phyloP scores from a whole-genome alignment of 2,888 invertebrate species.

The Caenorhabditis sp. region DNA sequence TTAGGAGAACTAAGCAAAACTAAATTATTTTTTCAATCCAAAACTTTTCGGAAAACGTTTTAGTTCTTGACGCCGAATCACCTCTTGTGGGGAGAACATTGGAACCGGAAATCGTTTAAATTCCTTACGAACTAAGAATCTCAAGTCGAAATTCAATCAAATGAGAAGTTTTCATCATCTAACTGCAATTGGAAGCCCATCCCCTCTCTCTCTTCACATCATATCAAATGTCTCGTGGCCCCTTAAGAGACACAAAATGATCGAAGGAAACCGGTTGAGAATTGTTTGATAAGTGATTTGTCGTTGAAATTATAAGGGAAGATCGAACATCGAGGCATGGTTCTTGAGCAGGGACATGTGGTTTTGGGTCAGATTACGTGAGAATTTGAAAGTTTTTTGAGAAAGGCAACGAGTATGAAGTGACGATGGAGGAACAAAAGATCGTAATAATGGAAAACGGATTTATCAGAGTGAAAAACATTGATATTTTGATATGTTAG shows the following conservation, averaged over 20 bases:
- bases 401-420: neutral
- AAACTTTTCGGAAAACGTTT: too few species aligned
- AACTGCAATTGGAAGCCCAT: conserved; percentile 13
- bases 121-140: neutral
- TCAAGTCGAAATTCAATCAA: neutral
- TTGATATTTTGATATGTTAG: neutral
- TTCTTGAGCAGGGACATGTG: conserved; percentile 36
- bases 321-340: conserved; percentile 43
- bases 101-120: neutral
- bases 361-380: conserved; percentile 50
- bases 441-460: neutral
- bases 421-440: conserved; percentile 12
- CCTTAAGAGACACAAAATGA: conserved; percentile 3
- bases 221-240: conserved; percentile 27
- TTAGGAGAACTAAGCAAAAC: too few species aligned
- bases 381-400: conserved; percentile 35
- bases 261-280: conserved; percentile 42
- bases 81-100: too few species aligned
- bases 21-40: too few species aligned
- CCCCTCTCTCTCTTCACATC: conserved; percentile 3
- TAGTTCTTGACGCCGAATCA: too few species aligned
- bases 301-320: conserved; percentile 49
- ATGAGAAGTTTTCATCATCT: conserved; percentile 21
- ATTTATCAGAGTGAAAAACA: neutral
- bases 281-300: conserved; percentile 46